Evolutionary conservation across 2,113 vertebrate genomes (phyloP), one percentile per base, ranked within the genome.

Genomic region (Oryzias melastigma): DNA sequence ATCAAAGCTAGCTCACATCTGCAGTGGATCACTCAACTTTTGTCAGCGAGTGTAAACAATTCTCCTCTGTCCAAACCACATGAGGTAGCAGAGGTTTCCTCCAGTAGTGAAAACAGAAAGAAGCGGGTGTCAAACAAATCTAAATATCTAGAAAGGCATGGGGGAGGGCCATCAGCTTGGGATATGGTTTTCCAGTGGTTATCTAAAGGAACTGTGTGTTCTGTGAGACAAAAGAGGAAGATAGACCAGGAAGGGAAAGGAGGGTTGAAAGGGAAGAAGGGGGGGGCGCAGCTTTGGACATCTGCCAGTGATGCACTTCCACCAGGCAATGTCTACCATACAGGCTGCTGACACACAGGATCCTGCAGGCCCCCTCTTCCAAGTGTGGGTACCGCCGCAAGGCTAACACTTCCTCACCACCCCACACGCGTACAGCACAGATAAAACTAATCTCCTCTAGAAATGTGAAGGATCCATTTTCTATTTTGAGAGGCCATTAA

Each of bases 231-330:
- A 85, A 86, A 84, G 81, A 86, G 86, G 85, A 89, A 84, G 88
- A 90, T 78, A 83, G 78, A 86, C 73, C 73, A 85, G 78, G 85
- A 85, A 83, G 80, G 49, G 75, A 75, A 60, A 75, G 64, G 70
- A 61, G 74, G 69, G 52, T 58, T 42, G 51, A 62, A 40, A 58
- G 62, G 65, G 68, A 52, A 27, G 25, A 16, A 12, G 17, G 17
- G 35, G 42, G n/a, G 53, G 18, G 15, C 18, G 25, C 27, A 29
- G 27, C 61, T 52, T 67, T 92, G 90, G 85, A 84, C 73, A 68
- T 74, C 68, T 84, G 89, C 89, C 90, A 90, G 80, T 52, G 73
- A 84, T 91, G 81, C 90, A 90, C 89, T 92, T 90, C 89, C 86
- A 82, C 72, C 72, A 74, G 80, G 75, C 81, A 74, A 70, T 58